These are phyloP conservation scores for Paramormyrops hopkinsi DNA, from an alignment of 2,797 vertebrate species.

Conservation along the genomic window DNA sequence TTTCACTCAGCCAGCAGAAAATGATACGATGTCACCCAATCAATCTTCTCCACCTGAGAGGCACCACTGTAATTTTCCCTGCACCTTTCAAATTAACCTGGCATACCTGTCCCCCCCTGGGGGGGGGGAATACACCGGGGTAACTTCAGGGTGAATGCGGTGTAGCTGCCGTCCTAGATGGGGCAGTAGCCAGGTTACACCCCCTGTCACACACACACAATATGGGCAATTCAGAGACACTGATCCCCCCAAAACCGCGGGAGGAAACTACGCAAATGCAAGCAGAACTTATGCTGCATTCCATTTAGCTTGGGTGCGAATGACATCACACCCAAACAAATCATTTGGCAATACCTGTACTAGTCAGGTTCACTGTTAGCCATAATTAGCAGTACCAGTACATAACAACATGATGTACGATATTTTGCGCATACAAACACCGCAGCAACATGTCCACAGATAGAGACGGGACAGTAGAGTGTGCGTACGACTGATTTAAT, in stretches of 20 bases:
- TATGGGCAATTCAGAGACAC: neutral
- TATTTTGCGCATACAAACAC: neutral
- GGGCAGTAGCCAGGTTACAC: neutral
- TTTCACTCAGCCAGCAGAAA: neutral
- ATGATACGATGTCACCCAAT: slow-evolving; percentile 2
- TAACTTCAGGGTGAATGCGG: neutral
- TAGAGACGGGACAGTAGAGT: neutral
- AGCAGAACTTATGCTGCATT: neutral
- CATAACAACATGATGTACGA: neutral
- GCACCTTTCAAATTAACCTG: neutral
- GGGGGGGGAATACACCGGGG: neutral
- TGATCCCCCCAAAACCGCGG: neutral
- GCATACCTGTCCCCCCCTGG: neutral
- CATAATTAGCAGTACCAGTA: neutral
- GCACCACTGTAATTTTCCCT: neutral
- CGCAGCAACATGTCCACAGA: neutral
- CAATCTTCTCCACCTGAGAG: neutral
- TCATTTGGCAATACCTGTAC: neutral
- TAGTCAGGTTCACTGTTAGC: neutral
- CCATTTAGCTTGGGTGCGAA: neutral
- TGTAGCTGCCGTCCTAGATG: neutral
- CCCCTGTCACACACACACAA: neutral
- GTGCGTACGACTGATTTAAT: neutral
- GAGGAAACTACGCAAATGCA: neutral
- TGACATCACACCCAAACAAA: neutral